phyloP scores from a whole-genome alignment of 2,797 vertebrate species.

The Coendou prehensilis region DNA sequence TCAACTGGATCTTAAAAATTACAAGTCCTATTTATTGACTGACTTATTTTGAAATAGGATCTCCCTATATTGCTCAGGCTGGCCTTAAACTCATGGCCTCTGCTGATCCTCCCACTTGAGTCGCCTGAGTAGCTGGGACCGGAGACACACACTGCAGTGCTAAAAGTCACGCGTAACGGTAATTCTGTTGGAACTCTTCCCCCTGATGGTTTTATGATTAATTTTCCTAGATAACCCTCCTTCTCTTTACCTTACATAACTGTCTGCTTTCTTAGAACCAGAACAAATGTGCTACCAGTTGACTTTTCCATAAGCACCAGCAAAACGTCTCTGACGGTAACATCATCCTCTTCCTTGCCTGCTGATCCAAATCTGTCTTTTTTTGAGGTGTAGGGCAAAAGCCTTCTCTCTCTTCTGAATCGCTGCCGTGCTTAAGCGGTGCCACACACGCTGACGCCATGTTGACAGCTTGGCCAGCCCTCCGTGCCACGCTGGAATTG shows the following conservation, averaged over 20 bases:
- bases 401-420: background rate
- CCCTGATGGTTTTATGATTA: background rate
- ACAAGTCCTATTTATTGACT: background rate
- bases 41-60: background rate
- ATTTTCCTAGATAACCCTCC: constrained; percentile 31
- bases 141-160: background rate
- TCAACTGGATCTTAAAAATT: constrained; percentile 55
- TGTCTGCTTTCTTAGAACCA: constrained; percentile 65
- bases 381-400: background rate
- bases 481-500: accelerated
- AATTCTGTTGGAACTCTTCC: background rate
- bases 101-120: background rate
- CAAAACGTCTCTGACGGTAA: background rate
- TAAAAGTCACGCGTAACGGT: background rate
- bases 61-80: background rate
- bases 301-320: constrained; percentile 39
- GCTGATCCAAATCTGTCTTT: background rate
- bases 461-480: background rate
- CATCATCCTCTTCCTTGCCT: background rate
- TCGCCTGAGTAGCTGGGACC: background rate
- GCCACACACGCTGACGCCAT: accelerated
- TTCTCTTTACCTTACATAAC: constrained; percentile 34
- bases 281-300: constrained; percentile 67
- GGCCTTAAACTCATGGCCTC: background rate
- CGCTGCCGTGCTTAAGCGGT: background rate